Percentiles rank a stretch among this genome's conserved stretches.
These are phyloP conservation scores for Drosophila tropicalis DNA, from an alignment of 1,140 invertebrate genomes.

Conservation along the genomic window DNA sequence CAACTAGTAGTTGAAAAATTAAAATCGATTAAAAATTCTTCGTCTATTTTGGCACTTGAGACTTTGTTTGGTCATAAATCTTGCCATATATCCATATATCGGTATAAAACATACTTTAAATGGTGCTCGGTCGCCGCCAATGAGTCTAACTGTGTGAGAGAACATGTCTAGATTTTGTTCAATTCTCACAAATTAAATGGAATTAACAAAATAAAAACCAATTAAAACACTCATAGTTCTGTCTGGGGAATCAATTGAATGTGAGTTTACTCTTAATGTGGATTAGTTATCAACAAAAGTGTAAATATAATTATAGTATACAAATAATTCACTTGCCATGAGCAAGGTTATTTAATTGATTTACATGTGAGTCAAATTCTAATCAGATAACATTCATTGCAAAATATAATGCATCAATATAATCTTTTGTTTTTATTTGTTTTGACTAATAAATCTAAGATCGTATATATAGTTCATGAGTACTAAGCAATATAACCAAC, in stretches of 20 bases:
- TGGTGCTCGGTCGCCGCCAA: conserved; percentile 19
- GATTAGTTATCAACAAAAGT: not conserved
- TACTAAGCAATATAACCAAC: not conserved
- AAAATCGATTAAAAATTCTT: conserved; percentile 57
- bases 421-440: not conserved
- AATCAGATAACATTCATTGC: not conserved
- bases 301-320: not conserved
- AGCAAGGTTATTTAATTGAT: not conserved
- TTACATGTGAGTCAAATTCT: conserved; percentile 10
- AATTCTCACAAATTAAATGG: conserved; percentile 35
- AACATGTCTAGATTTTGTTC: conserved; percentile 38
- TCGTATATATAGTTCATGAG: not conserved
- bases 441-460: not conserved
- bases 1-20: conserved; percentile 30
- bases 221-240: conserved; percentile 28
- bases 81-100: not conserved
- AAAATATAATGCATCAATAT: not conserved
- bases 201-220: conserved; percentile 33
- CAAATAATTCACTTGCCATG: not conserved
- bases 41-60: conserved; percentile 23
- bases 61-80: conserved; percentile 37
- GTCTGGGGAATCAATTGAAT: conserved; percentile 1
- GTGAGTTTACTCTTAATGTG: not conserved
- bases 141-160: conserved; percentile 8
- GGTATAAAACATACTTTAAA: conserved; percentile 51